Evolutionary conservation across 2,888 invertebrate genomes (phyloP).

Genomic region (Fragum sueziense): DNA sequence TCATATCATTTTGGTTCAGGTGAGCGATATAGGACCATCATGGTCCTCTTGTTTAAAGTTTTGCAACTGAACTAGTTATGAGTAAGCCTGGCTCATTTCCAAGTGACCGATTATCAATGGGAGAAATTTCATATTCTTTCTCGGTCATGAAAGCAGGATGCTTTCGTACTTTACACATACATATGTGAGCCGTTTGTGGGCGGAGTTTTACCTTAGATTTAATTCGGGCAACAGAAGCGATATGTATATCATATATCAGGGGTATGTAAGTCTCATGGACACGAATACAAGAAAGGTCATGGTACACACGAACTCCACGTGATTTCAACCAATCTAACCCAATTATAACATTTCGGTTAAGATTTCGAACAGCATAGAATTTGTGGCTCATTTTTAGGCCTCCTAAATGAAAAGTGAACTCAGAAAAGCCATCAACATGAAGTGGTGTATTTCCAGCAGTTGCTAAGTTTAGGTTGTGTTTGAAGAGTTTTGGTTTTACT

Average conservation of each 20-base stretch:
- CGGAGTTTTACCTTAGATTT: not conserved
- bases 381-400: constrained; percentile 19
- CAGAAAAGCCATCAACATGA: constrained; percentile 27
- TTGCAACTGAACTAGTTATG: not conserved
- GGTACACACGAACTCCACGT: constrained; percentile 29
- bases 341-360: constrained; percentile 43
- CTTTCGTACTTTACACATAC: not conserved
- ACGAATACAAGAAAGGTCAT: no score
- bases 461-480: not conserved
- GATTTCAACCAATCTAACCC: constrained; percentile 29
- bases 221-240: not conserved
- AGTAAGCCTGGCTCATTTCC: not conserved
- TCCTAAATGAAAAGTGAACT: no score
- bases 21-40: no score
- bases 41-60: no score
- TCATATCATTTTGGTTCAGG: no score
- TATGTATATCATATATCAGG: constrained; percentile 11
- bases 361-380: constrained; percentile 6
- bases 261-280: constrained; percentile 13
- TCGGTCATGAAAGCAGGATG: not conserved
- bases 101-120: not conserved
- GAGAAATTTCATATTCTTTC: no score
- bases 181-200: constrained; percentile 8
- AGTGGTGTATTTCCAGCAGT: constrained; percentile 12
- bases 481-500: not conserved